Evolutionary conservation across 2,888 invertebrate genomes (phyloP).

Genomic region (Pheosia gnoma): DNA sequence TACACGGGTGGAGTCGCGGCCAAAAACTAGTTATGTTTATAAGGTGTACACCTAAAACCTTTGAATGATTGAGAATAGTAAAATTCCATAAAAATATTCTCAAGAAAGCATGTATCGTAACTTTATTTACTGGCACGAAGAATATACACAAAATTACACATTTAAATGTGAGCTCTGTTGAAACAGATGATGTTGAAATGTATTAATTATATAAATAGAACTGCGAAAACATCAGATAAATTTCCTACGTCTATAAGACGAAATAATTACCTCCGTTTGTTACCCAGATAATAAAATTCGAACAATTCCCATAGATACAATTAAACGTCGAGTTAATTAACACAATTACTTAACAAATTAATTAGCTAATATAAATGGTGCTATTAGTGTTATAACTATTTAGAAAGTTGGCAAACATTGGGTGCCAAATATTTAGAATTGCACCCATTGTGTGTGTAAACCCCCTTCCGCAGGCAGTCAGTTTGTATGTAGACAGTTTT

Average conservation of each 20-base stretch:
- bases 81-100: no score
- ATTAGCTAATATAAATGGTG: constrained; percentile 10
- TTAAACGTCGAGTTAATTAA: constrained; percentile 14
- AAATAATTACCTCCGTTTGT: background rate
- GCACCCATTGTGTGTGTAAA: no score
- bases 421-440: background rate
- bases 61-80: no score
- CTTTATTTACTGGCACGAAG: no score
- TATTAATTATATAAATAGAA: background rate
- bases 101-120: no score
- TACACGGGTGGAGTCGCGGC: no score
- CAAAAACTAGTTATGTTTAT: no score
- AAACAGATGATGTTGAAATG: background rate
- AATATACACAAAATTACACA: background rate
- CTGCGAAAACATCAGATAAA: background rate
- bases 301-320: background rate
- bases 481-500: no score
- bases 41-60: no score
- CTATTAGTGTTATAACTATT: constrained; percentile 1
- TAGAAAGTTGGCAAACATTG: background rate
- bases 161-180: background rate
- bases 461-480: no score
- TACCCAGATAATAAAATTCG: background rate
- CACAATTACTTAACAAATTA: constrained; percentile 8
- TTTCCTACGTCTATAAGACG: background rate